A percentile compares a stretch with the other conserved stretches of the same genome.
These are phyloP conservation scores for Brachyistius frenatus DNA, from an alignment of 2,113 vertebrate genomes.

Conservation along the genomic window DNA sequence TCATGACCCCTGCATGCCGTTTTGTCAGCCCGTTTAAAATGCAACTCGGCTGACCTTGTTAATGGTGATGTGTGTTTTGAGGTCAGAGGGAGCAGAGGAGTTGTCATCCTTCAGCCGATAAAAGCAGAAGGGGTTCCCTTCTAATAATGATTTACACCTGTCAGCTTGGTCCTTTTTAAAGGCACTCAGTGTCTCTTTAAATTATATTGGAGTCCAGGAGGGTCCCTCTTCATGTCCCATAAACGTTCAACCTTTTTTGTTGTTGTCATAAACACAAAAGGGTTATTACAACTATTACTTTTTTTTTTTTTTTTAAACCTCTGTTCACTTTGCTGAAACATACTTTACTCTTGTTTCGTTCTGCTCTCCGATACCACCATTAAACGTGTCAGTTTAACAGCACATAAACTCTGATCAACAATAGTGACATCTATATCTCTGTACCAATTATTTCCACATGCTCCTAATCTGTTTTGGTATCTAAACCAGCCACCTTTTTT, in stretches of 20 bases:
- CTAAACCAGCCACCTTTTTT: background rate
- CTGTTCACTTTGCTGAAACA: too few relatives aligned
- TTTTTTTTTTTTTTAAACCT: background rate
- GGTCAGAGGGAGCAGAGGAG: conserved; percentile 50
- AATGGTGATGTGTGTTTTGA: conserved; percentile 67
- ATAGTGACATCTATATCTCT: background rate
- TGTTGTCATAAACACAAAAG: conserved; percentile 46
- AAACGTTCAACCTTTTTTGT: conserved; percentile 43
- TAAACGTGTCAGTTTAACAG: too few relatives aligned
- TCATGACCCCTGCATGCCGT: conserved; percentile 26
- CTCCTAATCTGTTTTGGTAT: conserved; percentile 14
- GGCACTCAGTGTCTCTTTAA: conserved; percentile 36
- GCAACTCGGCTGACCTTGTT: conserved; percentile 57
- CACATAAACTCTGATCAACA: background rate
- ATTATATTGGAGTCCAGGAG: conserved; percentile 2
- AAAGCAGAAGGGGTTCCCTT: conserved; percentile 48
- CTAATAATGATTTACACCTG: conserved; percentile 46
- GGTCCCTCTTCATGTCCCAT: conserved; percentile 38
- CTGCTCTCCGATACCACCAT: too few relatives aligned
- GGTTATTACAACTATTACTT: conserved; percentile 10
- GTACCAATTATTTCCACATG: conserved; percentile 21
- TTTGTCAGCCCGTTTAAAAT: conserved; percentile 18
- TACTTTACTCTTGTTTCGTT: too few relatives aligned
- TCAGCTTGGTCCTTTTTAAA: conserved; percentile 54
- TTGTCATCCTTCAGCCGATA: conserved; percentile 59